These are phyloP conservation scores for Siniperca knerii DNA, from an alignment of 2,113 vertebrate genomes.

Conservation along the genomic window DNA sequence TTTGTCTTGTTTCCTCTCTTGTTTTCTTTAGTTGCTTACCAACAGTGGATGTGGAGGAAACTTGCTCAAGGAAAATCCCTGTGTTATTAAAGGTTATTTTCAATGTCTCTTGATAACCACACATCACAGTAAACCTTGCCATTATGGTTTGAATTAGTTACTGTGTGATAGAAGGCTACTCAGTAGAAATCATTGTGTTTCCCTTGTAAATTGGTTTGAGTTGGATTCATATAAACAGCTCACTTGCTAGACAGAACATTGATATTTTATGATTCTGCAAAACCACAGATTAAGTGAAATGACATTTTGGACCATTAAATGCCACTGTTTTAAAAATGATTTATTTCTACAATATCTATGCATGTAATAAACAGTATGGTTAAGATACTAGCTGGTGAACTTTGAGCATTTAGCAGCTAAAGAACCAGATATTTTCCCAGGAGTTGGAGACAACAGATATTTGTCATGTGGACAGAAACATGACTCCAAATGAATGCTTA, in stretches of 20 bases:
- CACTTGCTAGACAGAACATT: not conserved
- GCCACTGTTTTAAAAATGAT: no score
- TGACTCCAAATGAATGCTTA: no score
- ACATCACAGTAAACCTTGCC: not conserved
- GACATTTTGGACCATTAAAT: no score
- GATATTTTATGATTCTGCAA: not conserved
- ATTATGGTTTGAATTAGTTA: not conserved
- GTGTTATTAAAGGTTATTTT: not conserved
- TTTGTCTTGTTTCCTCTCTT: not conserved
- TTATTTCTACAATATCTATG: no score
- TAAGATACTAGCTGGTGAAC: no score
- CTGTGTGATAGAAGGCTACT: not conserved
- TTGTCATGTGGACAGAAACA: no score
- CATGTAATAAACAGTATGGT: no score
- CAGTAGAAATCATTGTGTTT: not conserved
- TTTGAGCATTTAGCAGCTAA: no score
- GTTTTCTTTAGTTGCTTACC: conserved; percentile 13
- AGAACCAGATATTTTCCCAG: no score
- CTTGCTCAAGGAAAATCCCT: not conserved
- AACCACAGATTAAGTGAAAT: not conserved
- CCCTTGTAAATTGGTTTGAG: not conserved
- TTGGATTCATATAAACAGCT: not conserved
- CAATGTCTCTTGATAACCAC: not conserved
- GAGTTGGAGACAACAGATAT: no score
- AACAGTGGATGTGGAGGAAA: not conserved